A percentile compares a stretch with the other conserved stretches of the same genome.
phyloP scores from a whole-genome alignment of 1,140 invertebrate species.

The Acarapis woodi region DNA sequence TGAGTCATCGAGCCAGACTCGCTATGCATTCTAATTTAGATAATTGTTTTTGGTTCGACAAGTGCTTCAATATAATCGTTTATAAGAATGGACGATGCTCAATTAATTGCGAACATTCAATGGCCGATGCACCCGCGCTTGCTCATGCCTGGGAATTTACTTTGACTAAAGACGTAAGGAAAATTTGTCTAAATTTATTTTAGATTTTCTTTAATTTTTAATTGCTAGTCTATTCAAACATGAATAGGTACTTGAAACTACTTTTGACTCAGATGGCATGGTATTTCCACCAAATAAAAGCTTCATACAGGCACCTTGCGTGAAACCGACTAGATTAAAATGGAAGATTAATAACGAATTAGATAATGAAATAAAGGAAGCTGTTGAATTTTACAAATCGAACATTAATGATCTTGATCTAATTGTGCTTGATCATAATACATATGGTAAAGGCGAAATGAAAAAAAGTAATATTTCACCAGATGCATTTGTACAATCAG shows the following conservation, averaged over 20 bases:
- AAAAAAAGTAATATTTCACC: conserved; percentile 66
- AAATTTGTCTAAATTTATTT: conserved; percentile 25
- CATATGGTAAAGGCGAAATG: conserved; percentile 91
- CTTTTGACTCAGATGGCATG: no score
- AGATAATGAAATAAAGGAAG: background rate
- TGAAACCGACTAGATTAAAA: no score
- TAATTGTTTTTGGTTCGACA: conserved; percentile 97
- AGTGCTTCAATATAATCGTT: conserved; percentile 85
- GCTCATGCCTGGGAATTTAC: conserved; percentile 72
- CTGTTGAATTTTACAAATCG: no score
- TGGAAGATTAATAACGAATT: background rate
- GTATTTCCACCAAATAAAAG: no score
- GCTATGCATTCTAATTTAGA: conserved; percentile 83
- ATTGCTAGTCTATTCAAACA: no score
- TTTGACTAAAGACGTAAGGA: conserved; percentile 50
- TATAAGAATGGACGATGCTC: conserved; percentile 72
- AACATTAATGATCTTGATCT: conserved; percentile 61
- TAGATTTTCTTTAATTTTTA: no score
- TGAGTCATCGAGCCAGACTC: conserved; percentile 53
- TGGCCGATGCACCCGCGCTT: conserved; percentile 86
- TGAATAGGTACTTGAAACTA: no score
- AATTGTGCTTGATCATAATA: conserved; percentile 37
- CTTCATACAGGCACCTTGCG: no score
- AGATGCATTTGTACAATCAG: conserved; percentile 86
- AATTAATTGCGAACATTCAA: conserved; percentile 71